Percentiles rank a stretch among this genome's conserved stretches.
phyloP scores from a whole-genome alignment of 1,140 invertebrate genomes.

The Metaphire vulgaris region DNA sequence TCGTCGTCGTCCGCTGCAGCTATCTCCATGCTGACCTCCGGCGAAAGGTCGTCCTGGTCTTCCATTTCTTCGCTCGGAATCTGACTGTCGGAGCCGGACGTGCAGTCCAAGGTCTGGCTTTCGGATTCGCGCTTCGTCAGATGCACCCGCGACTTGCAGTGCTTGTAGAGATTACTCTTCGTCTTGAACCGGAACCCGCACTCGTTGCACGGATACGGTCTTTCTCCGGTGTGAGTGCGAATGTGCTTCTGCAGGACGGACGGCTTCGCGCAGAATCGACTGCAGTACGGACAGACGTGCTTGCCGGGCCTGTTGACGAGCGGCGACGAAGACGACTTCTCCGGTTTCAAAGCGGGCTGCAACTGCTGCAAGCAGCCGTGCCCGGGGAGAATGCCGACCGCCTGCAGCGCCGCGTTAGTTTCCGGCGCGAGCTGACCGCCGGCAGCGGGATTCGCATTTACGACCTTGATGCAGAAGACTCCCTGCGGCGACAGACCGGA shows the following conservation, averaged over 20 bases:
- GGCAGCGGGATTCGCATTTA: background rate
- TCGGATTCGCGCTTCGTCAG: conserved; percentile 2
- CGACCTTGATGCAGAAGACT: background rate
- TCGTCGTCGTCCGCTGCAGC: no score
- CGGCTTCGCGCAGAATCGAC: conserved; percentile 80
- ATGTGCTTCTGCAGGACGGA: conserved; percentile 89
- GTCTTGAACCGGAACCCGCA: conserved; percentile 91
- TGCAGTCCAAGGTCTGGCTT: background rate
- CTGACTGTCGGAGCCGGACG: background rate
- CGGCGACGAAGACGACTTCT: background rate
- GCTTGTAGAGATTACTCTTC: conserved; percentile 87
- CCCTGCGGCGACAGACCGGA: background rate
- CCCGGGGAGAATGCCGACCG: background rate
- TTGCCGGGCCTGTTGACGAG: conserved; percentile 34
- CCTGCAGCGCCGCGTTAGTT: background rate
- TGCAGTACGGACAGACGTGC: conserved; percentile 80
- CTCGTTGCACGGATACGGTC: conserved; percentile 77
- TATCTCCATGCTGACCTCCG: background rate
- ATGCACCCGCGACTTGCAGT: conserved; percentile 75
- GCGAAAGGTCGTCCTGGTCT: background rate
- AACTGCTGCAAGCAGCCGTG: background rate
- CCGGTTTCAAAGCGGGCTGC: background rate
- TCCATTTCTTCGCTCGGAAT: background rate
- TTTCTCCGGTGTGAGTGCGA: conserved; percentile 76
- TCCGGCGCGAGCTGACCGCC: background rate